Conservation (phyloP, 1,140 invertebrate species). For the Eriosoma lanigerum region DNA sequence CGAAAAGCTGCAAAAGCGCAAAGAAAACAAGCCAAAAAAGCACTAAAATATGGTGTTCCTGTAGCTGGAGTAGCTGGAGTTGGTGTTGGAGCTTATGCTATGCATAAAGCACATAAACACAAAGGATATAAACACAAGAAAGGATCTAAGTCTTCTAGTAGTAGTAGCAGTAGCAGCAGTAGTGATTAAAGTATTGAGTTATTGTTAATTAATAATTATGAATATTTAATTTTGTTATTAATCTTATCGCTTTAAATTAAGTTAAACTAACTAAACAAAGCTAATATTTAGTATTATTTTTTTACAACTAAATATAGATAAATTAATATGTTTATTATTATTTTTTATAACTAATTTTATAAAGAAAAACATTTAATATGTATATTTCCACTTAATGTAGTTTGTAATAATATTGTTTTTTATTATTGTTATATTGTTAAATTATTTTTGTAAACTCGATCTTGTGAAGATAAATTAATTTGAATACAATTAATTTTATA, state of each 20-base stretch:
- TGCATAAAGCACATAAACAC: constrained; percentile 50
- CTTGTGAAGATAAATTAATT: constrained; percentile 3
- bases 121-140: constrained; percentile 39
- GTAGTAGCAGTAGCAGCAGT: constrained; percentile 52
- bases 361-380: no score
- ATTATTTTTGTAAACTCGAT: neutral
- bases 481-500: neutral
- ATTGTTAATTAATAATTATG: neutral
- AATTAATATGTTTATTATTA: neutral
- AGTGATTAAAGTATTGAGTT: constrained; percentile 34
- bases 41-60: constrained; percentile 55
- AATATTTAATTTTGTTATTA: neutral
- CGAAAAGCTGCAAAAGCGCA: constrained; percentile 55
- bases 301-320: neutral
- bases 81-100: constrained; percentile 54
- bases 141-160: constrained; percentile 30
- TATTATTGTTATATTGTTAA: constrained; percentile 2
- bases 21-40: constrained; percentile 56
- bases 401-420: no score
- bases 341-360: no score
- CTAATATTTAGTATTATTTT: neutral
- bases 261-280: neutral
- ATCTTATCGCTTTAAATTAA: neutral
- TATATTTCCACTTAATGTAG: neutral
- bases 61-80: constrained; percentile 54